Evolutionary conservation across 2,113 vertebrate genomes (phyloP), one percentile per base, ranked within the genome.

Genomic region (Vidua chalybeata): DNA sequence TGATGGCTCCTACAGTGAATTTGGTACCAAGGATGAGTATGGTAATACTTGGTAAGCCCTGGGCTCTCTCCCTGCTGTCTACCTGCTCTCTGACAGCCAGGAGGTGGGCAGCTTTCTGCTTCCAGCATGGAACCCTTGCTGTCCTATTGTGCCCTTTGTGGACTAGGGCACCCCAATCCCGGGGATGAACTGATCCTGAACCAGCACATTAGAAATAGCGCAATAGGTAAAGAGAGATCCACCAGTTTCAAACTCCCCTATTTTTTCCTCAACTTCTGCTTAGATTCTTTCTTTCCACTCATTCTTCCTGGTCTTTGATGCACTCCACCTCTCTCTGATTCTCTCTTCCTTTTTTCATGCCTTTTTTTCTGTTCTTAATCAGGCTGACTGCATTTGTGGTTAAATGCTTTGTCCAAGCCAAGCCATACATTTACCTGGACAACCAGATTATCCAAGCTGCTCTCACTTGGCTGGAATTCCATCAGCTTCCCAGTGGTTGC

Each of bases 301-400:
- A 20, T 93, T 78, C 30, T 75, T 67, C 12, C 14, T 23, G 46
- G 15, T 61, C 23, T 72, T 52, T 68, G 28, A 69, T 80, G 52
- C 45, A 22, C 6, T 54, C 58, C 19, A 17, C 67, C 33, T 84
- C 33, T 51, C 41, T 75, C 33, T 78, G n/a, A n/a, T 51, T 82
- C 22, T 83, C 20, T n/a, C 22, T 72, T 86, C 54, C 48, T 37
- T 68, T 37, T 81, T 64, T 93, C 21, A 94, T 39, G 20, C 11
- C 12, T 51, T 35, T 92, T 71, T 68, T 51, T 43, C 19, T 63
- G 45, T 84, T 85, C 31, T 64, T 27, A 16, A 56, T 43, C 61
- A 99, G 99, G 99, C 88, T 99, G 90, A 99, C 99, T 35, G 93
- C 98, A 4, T 99, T 99, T 88, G 99, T 99, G 93, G 98, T 98